These are phyloP conservation scores for Dicranocentrus wangi DNA, from an alignment of 2,888 invertebrate genomes.

Conservation along the genomic window DNA sequence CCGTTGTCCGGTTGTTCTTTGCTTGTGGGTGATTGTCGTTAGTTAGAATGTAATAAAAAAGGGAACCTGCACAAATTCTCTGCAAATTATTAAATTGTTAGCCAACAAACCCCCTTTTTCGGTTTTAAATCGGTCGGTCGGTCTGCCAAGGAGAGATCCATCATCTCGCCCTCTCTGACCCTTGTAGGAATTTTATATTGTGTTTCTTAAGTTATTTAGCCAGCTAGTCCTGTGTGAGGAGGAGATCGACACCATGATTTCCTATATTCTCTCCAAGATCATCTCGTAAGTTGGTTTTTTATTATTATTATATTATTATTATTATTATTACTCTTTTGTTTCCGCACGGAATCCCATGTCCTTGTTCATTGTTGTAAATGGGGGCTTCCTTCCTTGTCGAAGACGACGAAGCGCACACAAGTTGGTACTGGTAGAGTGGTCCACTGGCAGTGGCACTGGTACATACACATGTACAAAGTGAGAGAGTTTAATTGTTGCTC, in stretches of 20 bases:
- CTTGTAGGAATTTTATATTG: not conserved
- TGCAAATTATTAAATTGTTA: too few species aligned
- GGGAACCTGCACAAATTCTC: too few species aligned
- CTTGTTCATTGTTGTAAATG: not conserved
- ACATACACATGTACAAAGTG: too few species aligned
- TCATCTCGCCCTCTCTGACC: not conserved
- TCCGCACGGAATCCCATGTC: not conserved
- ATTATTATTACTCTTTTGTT: not conserved
- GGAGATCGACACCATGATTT: constrained; percentile 62
- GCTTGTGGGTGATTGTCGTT: too few species aligned
- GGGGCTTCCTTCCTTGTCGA: not conserved
- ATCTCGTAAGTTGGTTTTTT: constrained; percentile 67
- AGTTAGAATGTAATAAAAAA: too few species aligned
- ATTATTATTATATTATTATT: constrained; percentile 7
- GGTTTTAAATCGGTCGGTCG: not conserved
- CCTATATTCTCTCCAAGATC: constrained; percentile 68
- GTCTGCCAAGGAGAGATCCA: too few species aligned
- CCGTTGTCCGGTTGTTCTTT: too few species aligned
- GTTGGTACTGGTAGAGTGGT: too few species aligned
- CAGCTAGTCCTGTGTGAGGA: not conserved
- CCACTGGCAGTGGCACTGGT: too few species aligned
- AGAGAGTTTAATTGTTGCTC: not conserved
- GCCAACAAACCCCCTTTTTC: too few species aligned
- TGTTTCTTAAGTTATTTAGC: not conserved
- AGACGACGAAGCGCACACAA: too few species aligned